Base-by-base conservation (phyloP, 2,888 invertebrate species). In the Oxycera nigricornis region DNA sequence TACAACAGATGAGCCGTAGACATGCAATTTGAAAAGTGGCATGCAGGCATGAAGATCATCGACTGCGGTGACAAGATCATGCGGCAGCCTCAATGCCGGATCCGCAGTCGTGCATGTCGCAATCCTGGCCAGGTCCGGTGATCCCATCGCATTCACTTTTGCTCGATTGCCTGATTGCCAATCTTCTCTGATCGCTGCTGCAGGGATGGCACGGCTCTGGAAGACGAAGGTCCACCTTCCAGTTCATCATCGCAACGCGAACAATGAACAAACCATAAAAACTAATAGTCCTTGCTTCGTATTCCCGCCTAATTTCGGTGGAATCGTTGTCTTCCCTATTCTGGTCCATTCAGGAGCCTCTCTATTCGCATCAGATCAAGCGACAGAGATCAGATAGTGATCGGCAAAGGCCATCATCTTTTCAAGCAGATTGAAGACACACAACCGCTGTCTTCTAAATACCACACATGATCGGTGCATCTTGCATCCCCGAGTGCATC, bases 101-200 rank as follows among this genome's bases (percentile, higher is more conserved):
- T 39, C 65, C 39, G 41, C 61, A 30, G 28, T 28, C 65, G 30
- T 65, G 65, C 24, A 26, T 31, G 35, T 61, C 22, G 65, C 65
- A 65, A 65, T 20, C 28, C 2, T 65, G 14, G 26, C 9, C 41
- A 31, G 61, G 1, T 26, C n/a, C n/a, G 55, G n/a, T n/a, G n/a
- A n/a, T n/a, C 31, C 20, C 30, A n/a, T 55, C 52, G 35, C 70
- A 70, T 70, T 70, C 70, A 70, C 70, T 70, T 70, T 70, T 70
- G 52, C 55, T 30, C 9, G 46, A 46, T 17, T 2, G 68, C 20
- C 20, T 4, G 24, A 55, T n/a, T n/a, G n/a, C n/a, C n/a, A n/a
- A n/a, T n/a, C n/a, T n/a, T n/a, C n/a, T n/a, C n/a, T n/a, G n/a
- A n/a, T n/a, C n/a, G n/a, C n/a, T n/a, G n/a, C n/a, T n/a, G n/a